Conservation (phyloP, 2,797 vertebrate species). For the Serranus cabrilla region DNA sequence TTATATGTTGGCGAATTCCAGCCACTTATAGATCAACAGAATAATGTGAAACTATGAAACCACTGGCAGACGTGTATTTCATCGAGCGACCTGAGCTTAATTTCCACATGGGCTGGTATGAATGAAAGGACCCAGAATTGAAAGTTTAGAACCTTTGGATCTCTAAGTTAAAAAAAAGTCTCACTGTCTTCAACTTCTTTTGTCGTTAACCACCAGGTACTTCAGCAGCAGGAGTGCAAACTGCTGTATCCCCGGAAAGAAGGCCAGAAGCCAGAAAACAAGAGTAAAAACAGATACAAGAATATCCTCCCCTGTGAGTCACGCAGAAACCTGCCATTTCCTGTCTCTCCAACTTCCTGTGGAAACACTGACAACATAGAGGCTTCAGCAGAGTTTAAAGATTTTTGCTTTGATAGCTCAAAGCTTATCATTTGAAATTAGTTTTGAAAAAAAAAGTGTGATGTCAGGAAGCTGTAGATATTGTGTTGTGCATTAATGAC, state of each 20-base stretch:
- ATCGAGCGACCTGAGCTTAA: neutral
- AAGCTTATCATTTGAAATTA: constrained; percentile 16
- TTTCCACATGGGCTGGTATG: neutral
- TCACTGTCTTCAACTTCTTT: constrained; percentile 1
- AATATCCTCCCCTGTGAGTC: constrained; percentile 94
- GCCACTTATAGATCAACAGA: neutral
- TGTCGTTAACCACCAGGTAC: constrained; percentile 81
- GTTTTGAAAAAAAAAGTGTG: neutral
- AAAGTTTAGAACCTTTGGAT: neutral
- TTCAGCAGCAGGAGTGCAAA: constrained; percentile 93
- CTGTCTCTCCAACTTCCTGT: constrained; percentile 81
- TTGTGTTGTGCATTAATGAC: constrained; percentile 19
- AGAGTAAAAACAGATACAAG: constrained; percentile 93
- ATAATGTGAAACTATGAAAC: neutral
- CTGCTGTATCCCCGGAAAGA: constrained; percentile 93
- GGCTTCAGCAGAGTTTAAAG: constrained; percentile 33
- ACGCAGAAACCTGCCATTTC: constrained; percentile 69
- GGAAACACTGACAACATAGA: constrained; percentile 73
- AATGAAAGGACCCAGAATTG: neutral
- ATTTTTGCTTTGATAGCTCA: constrained; percentile 37
- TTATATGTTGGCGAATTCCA: neutral
- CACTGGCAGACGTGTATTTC: neutral
- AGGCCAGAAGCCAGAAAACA: constrained; percentile 91
- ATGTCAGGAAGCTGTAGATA: constrained; percentile 14
- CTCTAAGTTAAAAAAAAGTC: neutral